Evolutionary conservation across 2,113 vertebrate species (phyloP), one percentile per base, ranked within the genome.

Genomic region (Gasterosteus nipponicus): DNA sequence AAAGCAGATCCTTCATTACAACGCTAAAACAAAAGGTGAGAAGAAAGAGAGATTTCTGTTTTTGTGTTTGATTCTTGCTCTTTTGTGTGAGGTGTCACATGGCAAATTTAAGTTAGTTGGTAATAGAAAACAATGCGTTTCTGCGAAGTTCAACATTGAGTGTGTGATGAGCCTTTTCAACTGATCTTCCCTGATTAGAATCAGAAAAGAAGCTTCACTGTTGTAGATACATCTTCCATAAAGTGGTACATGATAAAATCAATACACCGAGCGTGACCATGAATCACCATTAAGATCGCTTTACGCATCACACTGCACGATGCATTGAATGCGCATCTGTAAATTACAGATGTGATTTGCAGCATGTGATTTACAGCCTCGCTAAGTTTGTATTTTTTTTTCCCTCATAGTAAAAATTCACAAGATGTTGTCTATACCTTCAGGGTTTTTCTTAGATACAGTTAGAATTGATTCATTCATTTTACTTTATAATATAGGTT

Each of bases 21-120:
- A 96, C 94, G 65, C 96, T 99, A 0, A 99, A 96, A 82, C 96
- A 98, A 81, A 99, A 97, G 95, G 98, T 99, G 93, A 91, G 95
- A 38, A 35, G 12, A 53, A 59, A 59, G 29, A 42, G n/a, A 26
- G 2, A 12, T 10, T 42, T 10, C n/a, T 66, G 42, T 47, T 51
- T 58, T 29, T n/a, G 38, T 47, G 6, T 9, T 51, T 29, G 8
- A 31, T 61, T 63, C 57, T 53, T 69, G 0, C 53, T 74, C 8
- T 71, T 1, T 62, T 78, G n/a, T 74, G 39, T 53, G 35, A 29
- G 47, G 42, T 61, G 18, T 80, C 3, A 64, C 65, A 71, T 18
- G 33, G n/a, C 19, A 18, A 77, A 72, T 58, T 49, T 9, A n/a
- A 19, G 14, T 19, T 62, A 49, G 47, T 14, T 51, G 42, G 35